Conservation (phyloP, 2,888 invertebrate genomes). For the Pristionchus arcanus region DNA sequence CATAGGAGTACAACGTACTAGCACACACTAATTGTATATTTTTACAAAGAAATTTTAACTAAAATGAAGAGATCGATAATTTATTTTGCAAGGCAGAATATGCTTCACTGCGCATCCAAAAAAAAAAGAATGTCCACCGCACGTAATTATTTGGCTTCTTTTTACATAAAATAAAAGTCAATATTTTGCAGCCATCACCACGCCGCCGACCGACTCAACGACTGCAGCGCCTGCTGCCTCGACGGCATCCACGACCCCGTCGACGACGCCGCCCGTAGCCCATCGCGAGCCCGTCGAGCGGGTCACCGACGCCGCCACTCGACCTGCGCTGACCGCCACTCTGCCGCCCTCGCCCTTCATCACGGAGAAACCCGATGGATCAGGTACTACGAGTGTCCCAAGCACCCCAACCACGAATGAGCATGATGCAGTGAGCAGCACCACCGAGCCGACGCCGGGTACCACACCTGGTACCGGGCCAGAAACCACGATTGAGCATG, state of each 20-base stretch:
- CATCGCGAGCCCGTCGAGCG: slow-evolving; percentile 2
- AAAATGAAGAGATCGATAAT: too few species aligned
- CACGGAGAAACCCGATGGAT: slow-evolving; percentile 21
- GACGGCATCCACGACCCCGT: not conserved
- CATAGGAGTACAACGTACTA: too few species aligned
- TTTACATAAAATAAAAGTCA: not conserved
- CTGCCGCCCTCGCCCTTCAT: slow-evolving; percentile 51
- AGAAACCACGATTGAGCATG: slow-evolving; percentile 15
- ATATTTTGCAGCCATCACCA: not conserved
- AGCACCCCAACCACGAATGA: not conserved
- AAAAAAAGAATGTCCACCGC: too few species aligned
- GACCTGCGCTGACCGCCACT: slow-evolving; percentile 26
- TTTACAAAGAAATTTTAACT: too few species aligned
- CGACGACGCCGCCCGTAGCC: not conserved
- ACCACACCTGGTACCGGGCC: too few species aligned
- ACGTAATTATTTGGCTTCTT: not conserved
- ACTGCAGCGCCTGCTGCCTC: not conserved
- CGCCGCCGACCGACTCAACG: not conserved
- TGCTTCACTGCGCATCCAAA: too few species aligned
- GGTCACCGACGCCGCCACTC: slow-evolving; percentile 29
- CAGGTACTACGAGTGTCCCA: not conserved
- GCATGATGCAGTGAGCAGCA: not conserved
- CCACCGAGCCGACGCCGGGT: too few species aligned
- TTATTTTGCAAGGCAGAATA: too few species aligned
- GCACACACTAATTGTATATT: too few species aligned